These are phyloP conservation scores for Ovibos moschatus DNA, from an alignment of 2,113 vertebrate genomes.

Conservation along the genomic window DNA sequence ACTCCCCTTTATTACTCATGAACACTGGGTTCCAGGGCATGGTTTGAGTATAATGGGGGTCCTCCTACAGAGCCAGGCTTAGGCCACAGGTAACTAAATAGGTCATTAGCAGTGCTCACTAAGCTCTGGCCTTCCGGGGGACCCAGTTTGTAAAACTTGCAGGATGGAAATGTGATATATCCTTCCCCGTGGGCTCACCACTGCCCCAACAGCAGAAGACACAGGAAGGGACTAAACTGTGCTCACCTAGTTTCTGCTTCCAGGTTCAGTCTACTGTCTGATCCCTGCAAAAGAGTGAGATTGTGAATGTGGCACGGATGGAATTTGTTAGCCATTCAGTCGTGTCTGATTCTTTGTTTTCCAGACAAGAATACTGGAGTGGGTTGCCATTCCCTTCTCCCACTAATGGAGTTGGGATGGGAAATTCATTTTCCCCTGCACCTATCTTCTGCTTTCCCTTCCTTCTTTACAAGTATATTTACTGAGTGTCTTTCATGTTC, in stretches of 20 bases:
- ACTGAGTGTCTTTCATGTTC: neutral
- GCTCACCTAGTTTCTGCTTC: neutral
- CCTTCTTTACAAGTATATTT: neutral
- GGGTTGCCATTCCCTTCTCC: neutral
- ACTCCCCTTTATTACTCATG: neutral
- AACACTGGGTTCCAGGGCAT: neutral
- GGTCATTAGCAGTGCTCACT: neutral
- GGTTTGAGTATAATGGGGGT: neutral
- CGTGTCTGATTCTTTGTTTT: neutral
- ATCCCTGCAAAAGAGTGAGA: neutral
- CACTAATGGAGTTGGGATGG: neutral
- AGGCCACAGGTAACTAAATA: neutral
- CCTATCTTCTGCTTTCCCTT: neutral
- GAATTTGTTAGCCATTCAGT: neutral
- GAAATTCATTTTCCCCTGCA: neutral
- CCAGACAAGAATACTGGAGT: neutral
- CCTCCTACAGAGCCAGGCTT: neutral
- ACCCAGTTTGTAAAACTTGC: neutral
- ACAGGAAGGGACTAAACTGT: neutral
- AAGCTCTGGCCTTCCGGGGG: neutral
- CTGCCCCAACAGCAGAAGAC: neutral
- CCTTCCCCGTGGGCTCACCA: neutral
- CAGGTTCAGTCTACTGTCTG: neutral
- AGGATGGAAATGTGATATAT: neutral
- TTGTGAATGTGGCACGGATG: accelerated